A percentile compares a stretch with the other conserved stretches of the same genome.
Conservation (phyloP, 2,888 invertebrate species). For the Stegophylla sp. region DNA sequence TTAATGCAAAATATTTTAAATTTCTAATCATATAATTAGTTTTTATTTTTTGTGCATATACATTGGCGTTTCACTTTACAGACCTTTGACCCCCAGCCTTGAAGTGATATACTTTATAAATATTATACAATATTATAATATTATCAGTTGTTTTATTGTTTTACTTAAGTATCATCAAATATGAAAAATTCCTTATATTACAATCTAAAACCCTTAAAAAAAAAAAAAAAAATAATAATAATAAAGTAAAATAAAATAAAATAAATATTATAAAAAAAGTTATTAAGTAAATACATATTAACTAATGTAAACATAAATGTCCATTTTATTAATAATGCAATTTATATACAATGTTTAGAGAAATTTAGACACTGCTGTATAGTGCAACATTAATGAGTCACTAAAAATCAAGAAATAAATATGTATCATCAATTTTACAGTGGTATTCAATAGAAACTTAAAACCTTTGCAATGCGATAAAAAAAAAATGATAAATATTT, state of each 20-base stretch:
- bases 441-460: constrained; percentile 44
- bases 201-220: constrained; percentile 53
- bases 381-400: constrained; percentile 40
- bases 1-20: no score
- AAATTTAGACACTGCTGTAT: neutral
- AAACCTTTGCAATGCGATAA: constrained; percentile 17
- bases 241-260: constrained; percentile 32
- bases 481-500: constrained; percentile 36
- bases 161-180: constrained; percentile 46
- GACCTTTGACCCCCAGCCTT: no score
- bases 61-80: no score
- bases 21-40: no score
- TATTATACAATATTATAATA: no score
- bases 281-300: constrained; percentile 57
- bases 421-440: constrained; percentile 23
- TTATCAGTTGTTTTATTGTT: constrained; percentile 53
- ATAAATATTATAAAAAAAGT: constrained; percentile 50
- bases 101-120: no score
- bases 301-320: constrained; percentile 54
- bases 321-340: constrained; percentile 43
- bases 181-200: constrained; percentile 41
- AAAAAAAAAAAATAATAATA: constrained; percentile 39
- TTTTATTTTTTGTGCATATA: no score
- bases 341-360: constrained; percentile 36
- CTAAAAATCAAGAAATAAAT: constrained; percentile 22